These are phyloP conservation scores for Psophia crepitans DNA, from an alignment of 2,113 vertebrate species.

Conservation along the genomic window DNA sequence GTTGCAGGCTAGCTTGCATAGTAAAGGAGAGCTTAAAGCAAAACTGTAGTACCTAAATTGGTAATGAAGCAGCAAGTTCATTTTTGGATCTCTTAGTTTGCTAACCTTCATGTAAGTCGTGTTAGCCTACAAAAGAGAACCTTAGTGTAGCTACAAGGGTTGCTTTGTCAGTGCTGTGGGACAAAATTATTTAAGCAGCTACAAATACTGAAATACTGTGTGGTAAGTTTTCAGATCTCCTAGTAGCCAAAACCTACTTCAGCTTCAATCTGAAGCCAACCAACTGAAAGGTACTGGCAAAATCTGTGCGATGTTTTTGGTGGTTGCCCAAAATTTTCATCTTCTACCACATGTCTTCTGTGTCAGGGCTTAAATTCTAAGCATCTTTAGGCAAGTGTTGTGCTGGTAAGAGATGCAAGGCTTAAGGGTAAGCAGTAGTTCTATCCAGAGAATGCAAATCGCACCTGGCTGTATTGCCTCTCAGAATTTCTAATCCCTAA, in stretches of 20 bases:
- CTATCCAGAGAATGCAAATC: neutral
- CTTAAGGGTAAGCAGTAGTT: neutral
- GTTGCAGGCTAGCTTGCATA: neutral
- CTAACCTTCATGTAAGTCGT: neutral
- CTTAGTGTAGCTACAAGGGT: neutral
- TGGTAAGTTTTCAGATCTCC: neutral
- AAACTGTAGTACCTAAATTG: neutral
- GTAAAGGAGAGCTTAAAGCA: neutral
- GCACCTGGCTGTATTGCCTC: neutral
- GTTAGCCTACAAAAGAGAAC: neutral
- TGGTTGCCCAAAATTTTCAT: neutral
- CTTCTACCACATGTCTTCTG: neutral
- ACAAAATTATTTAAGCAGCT: neutral
- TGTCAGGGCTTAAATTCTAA: neutral
- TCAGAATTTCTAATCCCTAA: neutral
- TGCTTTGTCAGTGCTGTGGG: neutral
- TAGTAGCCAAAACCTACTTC: neutral
- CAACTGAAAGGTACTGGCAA: neutral
- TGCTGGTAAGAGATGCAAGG: neutral
- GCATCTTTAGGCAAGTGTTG: neutral
- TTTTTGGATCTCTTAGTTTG: neutral
- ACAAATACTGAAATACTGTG: neutral
- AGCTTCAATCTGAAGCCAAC: neutral
- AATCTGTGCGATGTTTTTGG: neutral
- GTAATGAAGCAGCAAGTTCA: neutral